Conservation (phyloP, 2,113 vertebrate genomes). For the Leucopsar rothschildi region DNA sequence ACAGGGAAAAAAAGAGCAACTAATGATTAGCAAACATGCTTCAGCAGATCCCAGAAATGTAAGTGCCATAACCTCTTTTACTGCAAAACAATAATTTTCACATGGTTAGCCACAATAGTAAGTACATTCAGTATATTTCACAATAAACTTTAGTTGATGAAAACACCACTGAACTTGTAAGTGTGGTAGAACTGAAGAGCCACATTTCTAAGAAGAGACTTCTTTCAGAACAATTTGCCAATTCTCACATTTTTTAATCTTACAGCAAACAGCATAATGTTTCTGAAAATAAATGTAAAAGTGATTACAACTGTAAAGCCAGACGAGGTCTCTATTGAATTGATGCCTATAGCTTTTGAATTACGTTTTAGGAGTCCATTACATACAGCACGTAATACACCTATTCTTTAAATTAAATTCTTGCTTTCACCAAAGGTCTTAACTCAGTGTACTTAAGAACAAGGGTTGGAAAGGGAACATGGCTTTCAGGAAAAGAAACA, state of each 20-base stretch:
- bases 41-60: background rate
- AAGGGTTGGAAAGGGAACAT: background rate
- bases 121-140: slow-evolving; percentile 19
- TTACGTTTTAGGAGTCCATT: background rate
- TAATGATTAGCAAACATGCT: slow-evolving; percentile 17
- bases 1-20: background rate
- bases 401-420: background rate
- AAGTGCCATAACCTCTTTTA: slow-evolving; percentile 19
- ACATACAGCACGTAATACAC: background rate
- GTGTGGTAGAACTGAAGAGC: background rate
- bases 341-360: background rate
- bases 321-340: background rate
- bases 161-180: background rate
- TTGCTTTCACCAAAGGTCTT: background rate
- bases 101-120: slow-evolving; percentile 26
- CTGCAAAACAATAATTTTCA: slow-evolving; percentile 37
- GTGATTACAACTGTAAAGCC: background rate
- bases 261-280: background rate
- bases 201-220: background rate
- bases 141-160: slow-evolving; percentile 43
- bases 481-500: background rate
- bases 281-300: slow-evolving; percentile 4
- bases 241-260: background rate
- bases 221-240: background rate
- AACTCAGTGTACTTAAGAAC: background rate